phyloP scores from a whole-genome alignment of 2,113 vertebrate species.

The Colossoma macropomum region DNA sequence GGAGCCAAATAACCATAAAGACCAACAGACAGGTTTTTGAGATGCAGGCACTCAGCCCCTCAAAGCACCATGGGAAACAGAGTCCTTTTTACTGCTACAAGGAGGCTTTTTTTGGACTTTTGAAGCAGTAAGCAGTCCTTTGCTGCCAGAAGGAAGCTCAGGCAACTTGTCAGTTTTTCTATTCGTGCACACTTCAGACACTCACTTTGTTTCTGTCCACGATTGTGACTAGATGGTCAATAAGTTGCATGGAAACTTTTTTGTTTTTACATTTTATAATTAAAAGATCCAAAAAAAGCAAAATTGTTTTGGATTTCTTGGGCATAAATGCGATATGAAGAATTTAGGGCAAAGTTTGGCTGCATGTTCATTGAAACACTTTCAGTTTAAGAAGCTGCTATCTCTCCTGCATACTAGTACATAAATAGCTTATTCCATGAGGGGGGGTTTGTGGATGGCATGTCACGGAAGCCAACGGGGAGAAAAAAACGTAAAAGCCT shows the following conservation, averaged over 20 bases:
- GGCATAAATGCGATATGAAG: background rate
- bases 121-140: slow-evolving; percentile 20
- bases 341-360: background rate
- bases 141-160: slow-evolving; percentile 30
- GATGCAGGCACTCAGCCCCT: background rate
- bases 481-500: background rate
- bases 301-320: slow-evolving; percentile 16
- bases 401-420: background rate
- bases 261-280: slow-evolving; percentile 50
- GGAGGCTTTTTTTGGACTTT: slow-evolving; percentile 40
- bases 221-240: background rate
- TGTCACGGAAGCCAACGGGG: background rate
- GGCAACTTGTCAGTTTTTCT: slow-evolving; percentile 15
- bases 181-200: slow-evolving; percentile 10
- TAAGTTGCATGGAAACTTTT: background rate
- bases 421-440: background rate
- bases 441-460: background rate
- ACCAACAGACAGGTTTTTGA: slow-evolving; percentile 2
- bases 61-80: slow-evolving; percentile 25
- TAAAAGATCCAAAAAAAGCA: slow-evolving; percentile 18
- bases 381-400: too few relatives aligned
- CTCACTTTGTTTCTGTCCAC: slow-evolving; percentile 1
- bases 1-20: slow-evolving; percentile 75
- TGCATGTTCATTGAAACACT: background rate
- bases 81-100: slow-evolving; percentile 9